Percentiles rank a stretch among this genome's conserved stretches.
These are phyloP conservation scores for Crotophaga sulcirostris DNA, from an alignment of 2,113 vertebrate genomes.

Conservation along the genomic window DNA sequence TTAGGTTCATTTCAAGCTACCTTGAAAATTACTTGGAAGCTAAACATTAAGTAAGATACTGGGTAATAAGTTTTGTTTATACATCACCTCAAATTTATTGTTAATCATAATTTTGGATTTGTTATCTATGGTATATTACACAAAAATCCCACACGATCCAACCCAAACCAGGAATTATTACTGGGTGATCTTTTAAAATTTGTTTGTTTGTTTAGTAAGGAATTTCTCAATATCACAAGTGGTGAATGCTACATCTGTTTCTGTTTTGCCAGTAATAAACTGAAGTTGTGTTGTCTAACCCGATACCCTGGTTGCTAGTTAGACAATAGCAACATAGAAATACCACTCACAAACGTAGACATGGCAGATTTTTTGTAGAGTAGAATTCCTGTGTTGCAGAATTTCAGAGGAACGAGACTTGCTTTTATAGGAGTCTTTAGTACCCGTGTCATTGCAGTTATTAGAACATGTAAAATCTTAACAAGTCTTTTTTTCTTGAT, in stretches of 20 bases:
- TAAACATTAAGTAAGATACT: neutral
- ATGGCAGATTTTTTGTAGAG: neutral
- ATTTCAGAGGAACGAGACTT: neutral
- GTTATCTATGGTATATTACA: neutral
- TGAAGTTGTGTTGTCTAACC: neutral
- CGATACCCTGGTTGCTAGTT: neutral
- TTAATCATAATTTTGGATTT: neutral
- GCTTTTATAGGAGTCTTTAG: conserved; percentile 30
- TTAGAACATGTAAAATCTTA: conserved; percentile 35
- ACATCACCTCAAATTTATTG: neutral
- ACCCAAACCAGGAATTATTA: neutral
- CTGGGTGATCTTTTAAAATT: neutral
- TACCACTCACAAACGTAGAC: neutral
- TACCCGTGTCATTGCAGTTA: conserved; percentile 19
- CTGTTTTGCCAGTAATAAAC: conserved; percentile 2
- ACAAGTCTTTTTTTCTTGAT: conserved; percentile 26
- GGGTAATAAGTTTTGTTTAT: neutral
- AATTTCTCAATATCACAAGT: neutral
- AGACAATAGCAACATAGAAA: neutral
- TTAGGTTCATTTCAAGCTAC: neutral
- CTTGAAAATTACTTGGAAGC: neutral
- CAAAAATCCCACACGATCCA: neutral
- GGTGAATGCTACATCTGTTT: neutral
- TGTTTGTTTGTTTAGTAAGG: neutral
- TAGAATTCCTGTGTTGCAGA: neutral